Base-by-base conservation (phyloP, 2,113 vertebrate species). In the Scortum barcoo region DNA sequence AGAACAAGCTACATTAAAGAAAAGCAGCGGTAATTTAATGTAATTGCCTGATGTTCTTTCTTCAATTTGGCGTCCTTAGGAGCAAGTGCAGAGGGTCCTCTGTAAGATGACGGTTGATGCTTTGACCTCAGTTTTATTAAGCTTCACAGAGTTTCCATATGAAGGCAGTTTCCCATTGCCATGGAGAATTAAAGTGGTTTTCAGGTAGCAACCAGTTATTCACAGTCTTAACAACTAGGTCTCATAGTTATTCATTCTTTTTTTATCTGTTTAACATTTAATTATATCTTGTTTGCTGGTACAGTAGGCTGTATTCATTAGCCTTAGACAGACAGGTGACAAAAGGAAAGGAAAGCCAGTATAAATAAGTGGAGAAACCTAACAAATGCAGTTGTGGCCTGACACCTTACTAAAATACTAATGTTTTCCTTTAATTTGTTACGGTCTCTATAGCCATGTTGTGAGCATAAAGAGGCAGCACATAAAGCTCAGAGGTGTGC, bases 91-190 rank as follows among this genome's bases (percentile, higher is more conserved):
- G 44, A 76, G 26, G 36, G 4, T 67, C 48, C 3, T 16, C 38
- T 68, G 6, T 22, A 24, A 60, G 22, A 50, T 69, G 5, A 68
- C 38, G 42, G 46, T 73, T 42, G 1, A 13, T 82, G 78, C 54
- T 63, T 63, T 66, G 44, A 72, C 58, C 73, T 72, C 17, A 70
- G 40, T 36, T 66, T 62, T 19, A 50, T 78, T 54, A 46, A 51
- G 30, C 51, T 40, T 33, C 44, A 61, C 33, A 58, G 17, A 19
- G 12, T 72, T 53, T 60, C n/a, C 46, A 4, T 42, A 28, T 16
- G 22, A 24, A 33, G 44, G 28, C 40, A 22, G 26, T 12, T 36
- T 80, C 22, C 20, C 36, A 66, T 20, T 17, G 8, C 16, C 19
- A 2, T 13, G 22, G 66, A 66, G 38, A 83, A 77, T 65, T 65